Evolutionary conservation across 2,113 vertebrate genomes (phyloP).

Genomic region (Raja brachyura): DNA sequence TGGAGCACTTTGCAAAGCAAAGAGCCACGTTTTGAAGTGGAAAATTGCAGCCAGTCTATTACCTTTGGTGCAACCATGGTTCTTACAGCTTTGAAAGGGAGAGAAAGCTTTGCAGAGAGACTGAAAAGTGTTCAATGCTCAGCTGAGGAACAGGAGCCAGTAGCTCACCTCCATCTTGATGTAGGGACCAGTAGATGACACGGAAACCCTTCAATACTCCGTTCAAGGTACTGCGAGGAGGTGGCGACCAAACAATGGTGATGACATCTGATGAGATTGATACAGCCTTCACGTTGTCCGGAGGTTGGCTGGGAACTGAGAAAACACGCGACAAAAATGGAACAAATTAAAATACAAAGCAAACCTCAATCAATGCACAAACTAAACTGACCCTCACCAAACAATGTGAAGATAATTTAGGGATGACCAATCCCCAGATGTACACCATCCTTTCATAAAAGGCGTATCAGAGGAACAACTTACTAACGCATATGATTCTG

Average conservation of each 20-base stretch:
- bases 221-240: slow-evolving; percentile 88
- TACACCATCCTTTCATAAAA: not conserved
- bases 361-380: not conserved
- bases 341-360: not conserved
- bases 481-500: not conserved
- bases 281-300: slow-evolving; percentile 86
- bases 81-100: not conserved
- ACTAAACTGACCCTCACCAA: too few relatives aligned
- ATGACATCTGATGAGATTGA: slow-evolving; percentile 94
- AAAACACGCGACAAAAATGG: too few relatives aligned
- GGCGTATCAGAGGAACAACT: not conserved
- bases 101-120: not conserved
- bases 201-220: slow-evolving; percentile 94
- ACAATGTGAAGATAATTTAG: not conserved
- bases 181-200: slow-evolving; percentile 97
- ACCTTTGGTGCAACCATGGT: not conserved
- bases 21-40: too few relatives aligned
- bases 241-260: slow-evolving; percentile 91
- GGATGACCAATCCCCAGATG: not conserved
- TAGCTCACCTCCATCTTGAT: slow-evolving; percentile 85
- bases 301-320: slow-evolving; percentile 92
- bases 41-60: too few relatives aligned
- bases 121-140: not conserved
- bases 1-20: not conserved
- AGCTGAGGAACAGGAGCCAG: not conserved